Evolutionary conservation across 2,888 invertebrate genomes (phyloP).

Genomic region (Encarsia formosa): DNA sequence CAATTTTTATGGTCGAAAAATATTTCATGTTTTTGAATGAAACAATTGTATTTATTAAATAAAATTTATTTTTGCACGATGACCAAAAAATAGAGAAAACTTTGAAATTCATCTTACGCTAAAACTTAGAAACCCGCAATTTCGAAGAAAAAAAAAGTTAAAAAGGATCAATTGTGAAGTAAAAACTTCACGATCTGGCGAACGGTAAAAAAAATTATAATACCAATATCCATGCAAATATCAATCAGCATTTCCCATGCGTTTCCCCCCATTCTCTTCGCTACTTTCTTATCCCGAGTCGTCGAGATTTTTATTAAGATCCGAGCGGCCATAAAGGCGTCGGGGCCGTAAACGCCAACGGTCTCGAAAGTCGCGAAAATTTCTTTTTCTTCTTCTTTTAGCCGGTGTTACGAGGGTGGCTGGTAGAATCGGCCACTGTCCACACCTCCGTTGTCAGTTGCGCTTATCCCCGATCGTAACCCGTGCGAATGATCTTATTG

Average conservation of each 20-base stretch:
- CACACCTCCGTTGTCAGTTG: constrained; percentile 50
- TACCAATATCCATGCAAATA: too few species aligned
- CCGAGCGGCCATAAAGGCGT: constrained; percentile 45
- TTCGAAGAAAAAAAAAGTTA: background rate
- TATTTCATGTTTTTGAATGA: background rate
- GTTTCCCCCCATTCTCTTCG: too few species aligned
- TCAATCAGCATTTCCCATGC: constrained; percentile 1
- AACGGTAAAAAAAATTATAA: too few species aligned
- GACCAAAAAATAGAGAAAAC: too few species aligned
- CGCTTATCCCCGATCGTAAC: constrained; percentile 38
- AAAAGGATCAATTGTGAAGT: background rate
- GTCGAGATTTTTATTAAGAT: constrained; percentile 50
- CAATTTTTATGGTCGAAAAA: background rate
- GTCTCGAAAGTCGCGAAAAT: background rate
- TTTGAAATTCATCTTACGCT: background rate
- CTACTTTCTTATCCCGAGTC: constrained; percentile 14
- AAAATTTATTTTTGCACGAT: too few species aligned
- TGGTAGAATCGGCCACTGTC: constrained; percentile 40
- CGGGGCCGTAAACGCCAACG: constrained; percentile 27
- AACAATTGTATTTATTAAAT: too few species aligned
- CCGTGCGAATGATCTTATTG: constrained; percentile 20
- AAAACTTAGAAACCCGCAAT: too few species aligned
- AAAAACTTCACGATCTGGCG: too few species aligned
- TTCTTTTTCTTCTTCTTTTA: background rate
- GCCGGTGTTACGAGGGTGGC: constrained; percentile 13